phyloP scores from a whole-genome alignment of 2,888 invertebrate species.

The Spatulosminthurus flaviceps region DNA sequence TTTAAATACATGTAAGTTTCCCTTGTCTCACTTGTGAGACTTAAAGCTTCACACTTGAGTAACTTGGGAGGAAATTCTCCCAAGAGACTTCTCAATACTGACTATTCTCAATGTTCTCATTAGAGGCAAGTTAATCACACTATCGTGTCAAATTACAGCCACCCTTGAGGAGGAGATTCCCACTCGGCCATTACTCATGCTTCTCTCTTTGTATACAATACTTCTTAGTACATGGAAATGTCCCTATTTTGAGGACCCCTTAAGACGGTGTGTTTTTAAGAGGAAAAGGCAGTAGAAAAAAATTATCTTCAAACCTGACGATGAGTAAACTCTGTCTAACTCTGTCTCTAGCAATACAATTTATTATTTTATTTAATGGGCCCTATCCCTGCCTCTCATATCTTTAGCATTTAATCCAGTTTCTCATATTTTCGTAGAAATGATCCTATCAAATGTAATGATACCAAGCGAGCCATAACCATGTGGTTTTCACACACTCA shows the following conservation, averaged over 20 bases:
- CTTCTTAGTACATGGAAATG: too few species aligned
- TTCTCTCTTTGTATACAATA: too few species aligned
- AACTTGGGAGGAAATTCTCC: constrained; percentile 59
- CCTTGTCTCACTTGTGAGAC: constrained; percentile 18
- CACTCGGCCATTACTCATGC: constrained; percentile 36
- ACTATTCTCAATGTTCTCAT: constrained; percentile 62
- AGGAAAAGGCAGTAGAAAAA: background rate
- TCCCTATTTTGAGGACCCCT: background rate
- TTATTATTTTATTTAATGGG: constrained; percentile 24
- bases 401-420: background rate
- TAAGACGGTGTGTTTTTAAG: background rate
- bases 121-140: constrained; percentile 62
- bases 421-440: background rate
- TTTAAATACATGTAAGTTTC: too few species aligned
- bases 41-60: constrained; percentile 59
- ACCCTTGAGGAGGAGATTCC: constrained; percentile 44
- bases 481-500: constrained; percentile 6
- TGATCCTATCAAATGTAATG: constrained; percentile 14
- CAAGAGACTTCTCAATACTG: constrained; percentile 58
- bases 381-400: background rate
- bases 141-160: constrained; percentile 63
- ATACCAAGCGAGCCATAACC: background rate
- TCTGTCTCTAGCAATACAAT: constrained; percentile 16
- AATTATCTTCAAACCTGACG: background rate
- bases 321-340: constrained; percentile 1